Evolutionary conservation across 2,797 vertebrate species (phyloP).

Genomic region (Loriculus beryllinus): DNA sequence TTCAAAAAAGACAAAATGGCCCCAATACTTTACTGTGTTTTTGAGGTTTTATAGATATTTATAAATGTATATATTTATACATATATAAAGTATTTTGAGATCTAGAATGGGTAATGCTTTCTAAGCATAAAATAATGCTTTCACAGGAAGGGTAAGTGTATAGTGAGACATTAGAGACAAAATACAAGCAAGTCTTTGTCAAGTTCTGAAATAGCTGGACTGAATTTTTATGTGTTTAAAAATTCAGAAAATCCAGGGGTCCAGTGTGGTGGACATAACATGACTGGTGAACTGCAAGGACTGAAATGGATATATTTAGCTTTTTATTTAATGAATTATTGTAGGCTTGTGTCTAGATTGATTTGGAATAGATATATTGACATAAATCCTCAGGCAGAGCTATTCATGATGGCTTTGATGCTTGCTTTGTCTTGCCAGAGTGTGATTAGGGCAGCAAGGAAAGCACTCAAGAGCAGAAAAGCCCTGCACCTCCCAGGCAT

Average conservation of each 20-base stretch:
- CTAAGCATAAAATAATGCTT: not conserved
- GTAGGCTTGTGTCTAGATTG: not conserved
- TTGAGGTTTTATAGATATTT: not conserved
- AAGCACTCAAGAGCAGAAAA: not conserved
- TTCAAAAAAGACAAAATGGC: conserved; percentile 1
- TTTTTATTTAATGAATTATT: not conserved
- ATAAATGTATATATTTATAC: not conserved
- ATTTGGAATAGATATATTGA: not conserved
- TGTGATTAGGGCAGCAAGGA: not conserved
- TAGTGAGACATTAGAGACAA: not conserved
- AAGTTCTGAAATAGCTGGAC: not conserved
- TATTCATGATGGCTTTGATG: not conserved
- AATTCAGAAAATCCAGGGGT: not conserved
- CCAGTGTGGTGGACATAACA: not conserved
- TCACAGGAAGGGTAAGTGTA: not conserved
- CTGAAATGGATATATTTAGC: not conserved
- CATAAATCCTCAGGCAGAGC: not conserved
- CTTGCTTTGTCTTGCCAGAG: not conserved
- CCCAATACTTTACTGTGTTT: not conserved
- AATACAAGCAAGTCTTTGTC: not conserved
- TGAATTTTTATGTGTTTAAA: not conserved
- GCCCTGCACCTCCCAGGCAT: not conserved
- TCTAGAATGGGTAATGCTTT: not conserved
- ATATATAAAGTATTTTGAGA: not conserved
- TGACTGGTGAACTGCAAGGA: not conserved